Conservation (phyloP, 2,888 invertebrate genomes). For the Rhagophthalmus giganteus region DNA sequence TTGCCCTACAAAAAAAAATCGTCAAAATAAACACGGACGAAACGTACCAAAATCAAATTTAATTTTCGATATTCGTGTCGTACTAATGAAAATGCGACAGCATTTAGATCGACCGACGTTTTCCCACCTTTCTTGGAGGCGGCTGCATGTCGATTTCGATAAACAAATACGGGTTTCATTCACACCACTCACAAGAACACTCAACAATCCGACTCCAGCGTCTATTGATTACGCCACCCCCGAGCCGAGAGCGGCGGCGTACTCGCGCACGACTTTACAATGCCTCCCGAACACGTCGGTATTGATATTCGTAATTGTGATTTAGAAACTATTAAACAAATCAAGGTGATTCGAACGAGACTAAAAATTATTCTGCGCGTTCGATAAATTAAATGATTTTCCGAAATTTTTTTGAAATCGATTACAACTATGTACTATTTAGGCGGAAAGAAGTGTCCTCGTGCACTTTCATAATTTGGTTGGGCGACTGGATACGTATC, state of each 20-base stretch:
- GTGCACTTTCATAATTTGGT: too few species aligned
- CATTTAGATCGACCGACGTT: too few species aligned
- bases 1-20: constrained; percentile 73
- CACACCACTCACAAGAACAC: constrained; percentile 46
- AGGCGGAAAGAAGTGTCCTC: too few species aligned
- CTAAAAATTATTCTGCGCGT: too few species aligned
- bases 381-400: too few species aligned
- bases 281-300: constrained; percentile 35
- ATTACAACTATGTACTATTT: too few species aligned
- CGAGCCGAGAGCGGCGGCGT: constrained; percentile 48
- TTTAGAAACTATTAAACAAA: constrained; percentile 13
- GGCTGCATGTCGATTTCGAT: constrained; percentile 69
- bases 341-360: too few species aligned
- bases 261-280: constrained; percentile 39
- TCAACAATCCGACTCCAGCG: constrained; percentile 44
- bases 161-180: constrained; percentile 42
- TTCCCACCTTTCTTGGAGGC: constrained; percentile 79
- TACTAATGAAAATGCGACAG: too few species aligned
- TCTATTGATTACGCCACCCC: constrained; percentile 53
- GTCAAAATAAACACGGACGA: constrained; percentile 3
- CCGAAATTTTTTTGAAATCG: too few species aligned
- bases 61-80: too few species aligned
- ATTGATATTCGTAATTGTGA: constrained; percentile 43
- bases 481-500: too few species aligned
- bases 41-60: background rate